phyloP scores from a whole-genome alignment of 2,888 invertebrate species.

The Pseudanteris insignis region DNA sequence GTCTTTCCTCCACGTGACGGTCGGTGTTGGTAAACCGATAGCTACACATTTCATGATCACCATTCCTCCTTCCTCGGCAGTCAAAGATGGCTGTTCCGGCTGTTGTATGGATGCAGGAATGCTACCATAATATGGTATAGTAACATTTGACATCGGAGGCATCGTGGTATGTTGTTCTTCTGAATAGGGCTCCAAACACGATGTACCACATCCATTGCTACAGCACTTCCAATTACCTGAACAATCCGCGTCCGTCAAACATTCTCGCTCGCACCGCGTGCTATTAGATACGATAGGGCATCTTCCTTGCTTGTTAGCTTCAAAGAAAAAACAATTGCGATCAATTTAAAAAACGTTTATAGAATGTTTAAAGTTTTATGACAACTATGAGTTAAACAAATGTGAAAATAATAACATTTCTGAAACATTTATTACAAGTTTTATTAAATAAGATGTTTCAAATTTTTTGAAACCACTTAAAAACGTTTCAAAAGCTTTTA shows the following conservation, averaged over 20 bases:
- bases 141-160: conserved; percentile 46
- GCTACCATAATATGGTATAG: conserved; percentile 47
- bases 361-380: too few species aligned
- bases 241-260: conserved; percentile 85
- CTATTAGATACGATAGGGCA: conserved; percentile 70
- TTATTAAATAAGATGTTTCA: too few species aligned
- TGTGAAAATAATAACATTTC: too few species aligned
- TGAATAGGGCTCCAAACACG: conserved; percentile 73
- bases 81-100: conserved; percentile 71
- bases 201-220: conserved; percentile 77
- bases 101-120: conserved; percentile 57
- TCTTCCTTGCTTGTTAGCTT: conserved; percentile 77
- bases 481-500: too few species aligned
- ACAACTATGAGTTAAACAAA: too few species aligned
- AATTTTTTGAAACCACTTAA: too few species aligned
- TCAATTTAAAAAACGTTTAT: too few species aligned
- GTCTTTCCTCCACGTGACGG: conserved; percentile 80
- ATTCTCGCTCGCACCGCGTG: conserved; percentile 75
- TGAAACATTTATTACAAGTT: too few species aligned
- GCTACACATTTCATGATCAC: conserved; percentile 80
- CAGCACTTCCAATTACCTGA: conserved; percentile 84
- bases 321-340: conserved; percentile 32
- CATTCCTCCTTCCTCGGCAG: conserved; percentile 77
- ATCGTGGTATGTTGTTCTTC: conserved; percentile 64
- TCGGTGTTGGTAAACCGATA: conserved; percentile 80